Conservation (phyloP, 2,888 invertebrate species). For the Ormyrus nitidulus region DNA sequence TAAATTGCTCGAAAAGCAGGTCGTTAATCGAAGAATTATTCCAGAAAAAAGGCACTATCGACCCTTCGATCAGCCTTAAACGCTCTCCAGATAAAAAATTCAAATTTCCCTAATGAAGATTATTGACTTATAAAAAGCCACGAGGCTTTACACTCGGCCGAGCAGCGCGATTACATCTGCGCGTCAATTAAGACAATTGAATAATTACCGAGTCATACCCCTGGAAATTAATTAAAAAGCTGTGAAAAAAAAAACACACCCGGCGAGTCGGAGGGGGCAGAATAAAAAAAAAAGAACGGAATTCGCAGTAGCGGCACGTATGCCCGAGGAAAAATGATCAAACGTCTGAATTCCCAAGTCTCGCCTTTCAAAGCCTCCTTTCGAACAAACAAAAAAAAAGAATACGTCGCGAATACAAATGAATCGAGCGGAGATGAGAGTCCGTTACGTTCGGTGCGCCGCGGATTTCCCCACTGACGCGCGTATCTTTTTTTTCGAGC, state of each 20-base stretch:
- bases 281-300: neutral
- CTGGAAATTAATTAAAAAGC: too few species aligned
- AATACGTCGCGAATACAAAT: constrained; percentile 27
- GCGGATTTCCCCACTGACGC: too few species aligned
- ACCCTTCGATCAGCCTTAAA: too few species aligned
- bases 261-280: too few species aligned
- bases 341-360: neutral
- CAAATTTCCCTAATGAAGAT: too few species aligned
- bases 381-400: neutral
- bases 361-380: neutral
- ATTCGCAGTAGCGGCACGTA: neutral
- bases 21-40: too few species aligned
- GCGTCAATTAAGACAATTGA: neutral
- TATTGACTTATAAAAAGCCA: neutral
- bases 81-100: too few species aligned
- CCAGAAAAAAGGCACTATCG: too few species aligned
- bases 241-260: too few species aligned
- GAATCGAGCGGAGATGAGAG: neutral
- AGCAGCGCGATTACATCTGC: neutral
- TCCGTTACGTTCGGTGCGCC: constrained; percentile 21
- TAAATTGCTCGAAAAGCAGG: too few species aligned
- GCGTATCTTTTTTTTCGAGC: too few species aligned
- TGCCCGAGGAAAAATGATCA: neutral
- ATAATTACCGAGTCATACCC: neutral
- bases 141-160: neutral